Conservation (phyloP, 2,797 vertebrate genomes). For the Sebastes vulpes region DNA sequence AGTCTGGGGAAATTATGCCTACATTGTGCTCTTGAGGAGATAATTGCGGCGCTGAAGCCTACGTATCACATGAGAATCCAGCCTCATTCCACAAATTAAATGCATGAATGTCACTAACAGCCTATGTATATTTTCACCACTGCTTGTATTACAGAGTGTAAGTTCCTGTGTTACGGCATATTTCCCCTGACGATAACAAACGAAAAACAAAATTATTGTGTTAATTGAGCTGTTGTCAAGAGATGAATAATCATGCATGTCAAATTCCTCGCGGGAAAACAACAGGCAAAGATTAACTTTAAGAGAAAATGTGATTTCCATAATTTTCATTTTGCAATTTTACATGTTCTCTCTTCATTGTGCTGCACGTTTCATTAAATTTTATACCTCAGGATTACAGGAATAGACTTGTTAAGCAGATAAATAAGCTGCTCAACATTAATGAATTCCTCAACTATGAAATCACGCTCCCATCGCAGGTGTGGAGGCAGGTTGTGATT, state of each 20-base stretch:
- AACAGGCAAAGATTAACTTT: slow-evolving; percentile 67
- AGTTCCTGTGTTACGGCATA: slow-evolving; percentile 50
- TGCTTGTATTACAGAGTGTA: slow-evolving; percentile 42
- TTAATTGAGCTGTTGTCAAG: slow-evolving; percentile 75
- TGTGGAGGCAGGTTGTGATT: slow-evolving; percentile 85
- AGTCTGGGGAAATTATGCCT: slow-evolving; percentile 83
- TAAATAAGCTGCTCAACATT: slow-evolving; percentile 56
- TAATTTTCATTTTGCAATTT: slow-evolving; percentile 41
- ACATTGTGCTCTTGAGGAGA: slow-evolving; percentile 80
- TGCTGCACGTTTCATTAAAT: slow-evolving; percentile 28
- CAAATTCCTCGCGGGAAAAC: slow-evolving; percentile 51
- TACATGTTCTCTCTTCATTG: background rate
- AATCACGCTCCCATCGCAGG: slow-evolving; percentile 69
- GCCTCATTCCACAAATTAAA: slow-evolving; percentile 73
- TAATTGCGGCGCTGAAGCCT: slow-evolving; percentile 76
- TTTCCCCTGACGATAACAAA: slow-evolving; percentile 72
- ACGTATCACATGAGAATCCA: slow-evolving; percentile 69
- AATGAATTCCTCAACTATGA: slow-evolving; percentile 64
- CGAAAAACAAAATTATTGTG: slow-evolving; percentile 73
- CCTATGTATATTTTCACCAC: slow-evolving; percentile 63
- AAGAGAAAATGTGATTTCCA: slow-evolving; percentile 59
- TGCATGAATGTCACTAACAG: slow-evolving; percentile 62
- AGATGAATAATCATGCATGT: slow-evolving; percentile 73
- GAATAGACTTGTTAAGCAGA: slow-evolving; percentile 61
- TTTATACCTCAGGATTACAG: background rate